Base-by-base conservation (phyloP, 1,140 invertebrate species). In the Odontomachus brunneus region DNA sequence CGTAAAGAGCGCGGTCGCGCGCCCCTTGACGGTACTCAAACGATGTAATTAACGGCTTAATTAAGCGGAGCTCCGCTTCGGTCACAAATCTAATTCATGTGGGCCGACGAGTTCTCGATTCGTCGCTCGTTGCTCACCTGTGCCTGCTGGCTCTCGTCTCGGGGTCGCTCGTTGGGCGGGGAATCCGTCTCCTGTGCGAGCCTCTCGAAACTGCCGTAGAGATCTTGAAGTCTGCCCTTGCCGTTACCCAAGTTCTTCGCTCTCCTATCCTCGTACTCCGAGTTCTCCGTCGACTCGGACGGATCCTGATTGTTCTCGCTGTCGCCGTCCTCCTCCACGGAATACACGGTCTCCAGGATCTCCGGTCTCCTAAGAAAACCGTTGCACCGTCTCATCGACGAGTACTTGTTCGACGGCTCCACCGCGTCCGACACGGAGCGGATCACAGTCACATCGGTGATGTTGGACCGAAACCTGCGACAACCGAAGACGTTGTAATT, bases 261-360 rank as follows among this genome's bases (percentile, higher is more conserved):
- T 67, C 90, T 90, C 71, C 84, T 90, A 0, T 92, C 92, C 11
- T 93, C 91, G 67, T 78, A 91, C 24, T 92, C 93, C 2, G 90
- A 89, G 48, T 91, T 92, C 48, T 91, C 91, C 51, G 89, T 91
- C 19, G 90, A 86, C 49, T 92, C 92, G 22, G 90, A 87, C 26
- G 95, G 92, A 38, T 95, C 95, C 84, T 95, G 95, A 71, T 95
- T 95, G n/a, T 94, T 95, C 76, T 96, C 95, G 49, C 95, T 95
- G 83, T 97, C 97, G 0, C 93, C 96, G 91, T 97, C 97, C 90
- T 97, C 97, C 90, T 97, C 97, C 0, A 97, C 97, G 84, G 97
- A 97, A 92, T 97, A 97, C 0, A 97, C 97, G 0, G 97, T 97
- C 90, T 97, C 97, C n/a, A 97, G 92, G 19, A 97, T 96, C 84